phyloP scores from a whole-genome alignment of 1,140 invertebrate species.

The Hydropsyche tenuis region DNA sequence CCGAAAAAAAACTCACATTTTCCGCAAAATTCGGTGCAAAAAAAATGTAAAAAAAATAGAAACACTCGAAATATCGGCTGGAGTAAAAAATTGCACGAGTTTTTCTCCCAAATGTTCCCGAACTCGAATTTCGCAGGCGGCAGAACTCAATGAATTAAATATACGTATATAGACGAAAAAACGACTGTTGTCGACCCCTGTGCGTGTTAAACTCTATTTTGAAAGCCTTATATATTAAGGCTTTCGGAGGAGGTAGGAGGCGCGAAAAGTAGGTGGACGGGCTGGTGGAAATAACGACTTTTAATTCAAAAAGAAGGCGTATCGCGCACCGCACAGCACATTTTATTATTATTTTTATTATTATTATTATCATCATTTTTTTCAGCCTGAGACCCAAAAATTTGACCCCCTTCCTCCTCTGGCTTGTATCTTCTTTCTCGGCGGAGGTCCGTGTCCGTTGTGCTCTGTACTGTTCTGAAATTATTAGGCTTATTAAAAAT shows the following conservation, averaged over 20 bases:
- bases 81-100: too few species aligned
- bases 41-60: too few species aligned
- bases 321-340: conserved; percentile 1
- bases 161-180: background rate
- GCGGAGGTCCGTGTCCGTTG: too few species aligned
- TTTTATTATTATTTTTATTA: conserved; percentile 27
- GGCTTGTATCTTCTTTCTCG: too few species aligned
- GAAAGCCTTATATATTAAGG: conserved; percentile 25
- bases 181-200: conserved; percentile 6
- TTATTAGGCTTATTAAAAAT: conserved; percentile 5
- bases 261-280: background rate
- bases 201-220: conserved; percentile 16
- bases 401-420: background rate
- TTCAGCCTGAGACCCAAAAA: background rate
- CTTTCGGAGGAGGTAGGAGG: background rate
- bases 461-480: background rate
- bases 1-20: too few species aligned
- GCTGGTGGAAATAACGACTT: conserved; percentile 28
- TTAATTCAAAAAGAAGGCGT: conserved; percentile 27
- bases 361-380: conserved; percentile 24
- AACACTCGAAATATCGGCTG: too few species aligned
- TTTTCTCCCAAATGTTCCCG: too few species aligned
- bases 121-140: background rate
- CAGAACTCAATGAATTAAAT: background rate
- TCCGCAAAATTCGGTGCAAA: too few species aligned